Evolutionary conservation across 2,113 vertebrate genomes (phyloP).

Genomic region (Neogale vison): DNA sequence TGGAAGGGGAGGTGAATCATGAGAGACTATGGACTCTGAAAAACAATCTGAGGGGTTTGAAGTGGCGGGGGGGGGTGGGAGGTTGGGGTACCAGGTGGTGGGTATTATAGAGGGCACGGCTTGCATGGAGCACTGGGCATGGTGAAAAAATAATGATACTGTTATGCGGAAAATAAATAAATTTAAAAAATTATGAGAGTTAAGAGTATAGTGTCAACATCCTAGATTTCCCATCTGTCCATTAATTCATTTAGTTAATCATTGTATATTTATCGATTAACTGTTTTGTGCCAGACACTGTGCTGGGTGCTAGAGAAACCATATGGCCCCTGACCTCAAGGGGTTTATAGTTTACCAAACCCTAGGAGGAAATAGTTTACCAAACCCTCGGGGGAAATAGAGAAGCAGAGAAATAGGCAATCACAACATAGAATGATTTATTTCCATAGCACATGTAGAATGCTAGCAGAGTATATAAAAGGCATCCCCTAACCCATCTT

Average conservation of each 20-base stretch:
- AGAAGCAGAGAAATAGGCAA: conserved; percentile 21
- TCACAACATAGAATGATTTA: not conserved
- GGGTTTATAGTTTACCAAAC: conserved; percentile 27
- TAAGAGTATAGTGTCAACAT: not conserved
- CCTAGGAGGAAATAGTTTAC: not conserved
- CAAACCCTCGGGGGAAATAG: conserved; percentile 11
- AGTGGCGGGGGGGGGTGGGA: too few relatives aligned
- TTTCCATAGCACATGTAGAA: not conserved
- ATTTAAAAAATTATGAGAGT: not conserved
- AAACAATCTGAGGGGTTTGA: too few relatives aligned
- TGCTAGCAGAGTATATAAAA: not conserved
- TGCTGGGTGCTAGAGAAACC: not conserved
- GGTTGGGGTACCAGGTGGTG: too few relatives aligned
- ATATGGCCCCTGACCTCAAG: not conserved
- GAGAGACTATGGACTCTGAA: too few relatives aligned
- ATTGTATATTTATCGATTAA: conserved; percentile 28
- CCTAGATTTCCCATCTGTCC: not conserved
- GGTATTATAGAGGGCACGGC: too few relatives aligned
- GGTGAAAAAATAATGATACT: too few relatives aligned
- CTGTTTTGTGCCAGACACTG: not conserved
- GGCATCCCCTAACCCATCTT: not conserved
- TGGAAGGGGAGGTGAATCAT: too few relatives aligned
- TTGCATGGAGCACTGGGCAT: too few relatives aligned
- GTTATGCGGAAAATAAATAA: too few relatives aligned
- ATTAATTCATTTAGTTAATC: conserved; percentile 35